phyloP scores from a whole-genome alignment of 2,888 invertebrate genomes.

The Amphipoea lucens region DNA sequence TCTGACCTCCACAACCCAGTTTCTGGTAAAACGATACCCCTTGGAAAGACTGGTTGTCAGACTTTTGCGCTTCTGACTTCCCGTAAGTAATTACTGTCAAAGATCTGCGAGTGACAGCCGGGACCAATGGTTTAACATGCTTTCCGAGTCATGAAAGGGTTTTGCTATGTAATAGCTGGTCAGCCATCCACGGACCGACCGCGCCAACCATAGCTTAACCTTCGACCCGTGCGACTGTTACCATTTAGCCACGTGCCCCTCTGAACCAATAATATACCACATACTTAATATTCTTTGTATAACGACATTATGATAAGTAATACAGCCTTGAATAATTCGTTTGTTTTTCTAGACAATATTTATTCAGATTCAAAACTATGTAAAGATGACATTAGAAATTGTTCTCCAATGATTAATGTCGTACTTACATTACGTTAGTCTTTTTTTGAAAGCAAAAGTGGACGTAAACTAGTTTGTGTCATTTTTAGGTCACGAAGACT shows the following conservation, averaged over 20 bases:
- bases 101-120: background rate
- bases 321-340: slow-evolving; percentile 23
- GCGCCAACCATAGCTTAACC: background rate
- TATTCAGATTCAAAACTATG: slow-evolving; percentile 32
- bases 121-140: too few species aligned
- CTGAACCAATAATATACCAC: background rate
- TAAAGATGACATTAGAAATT: slow-evolving; percentile 48
- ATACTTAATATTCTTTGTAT: background rate
- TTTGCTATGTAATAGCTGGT: background rate
- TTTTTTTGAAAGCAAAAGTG: slow-evolving; percentile 40
- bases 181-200: background rate
- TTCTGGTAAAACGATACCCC: background rate
- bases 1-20: background rate
- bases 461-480: slow-evolving; percentile 21
- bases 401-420: slow-evolving; percentile 31
- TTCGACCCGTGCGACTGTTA: background rate
- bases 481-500: slow-evolving; percentile 21
- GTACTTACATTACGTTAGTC: slow-evolving; percentile 16
- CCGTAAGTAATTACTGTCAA: background rate
- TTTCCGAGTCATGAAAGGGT: background rate
- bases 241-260: background rate
- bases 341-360: slow-evolving; percentile 34
- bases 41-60: background rate
- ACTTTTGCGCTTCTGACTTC: background rate
- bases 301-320: background rate